Evolutionary conservation across 2,888 invertebrate species (phyloP).

Genomic region (Cephus nigrinus): DNA sequence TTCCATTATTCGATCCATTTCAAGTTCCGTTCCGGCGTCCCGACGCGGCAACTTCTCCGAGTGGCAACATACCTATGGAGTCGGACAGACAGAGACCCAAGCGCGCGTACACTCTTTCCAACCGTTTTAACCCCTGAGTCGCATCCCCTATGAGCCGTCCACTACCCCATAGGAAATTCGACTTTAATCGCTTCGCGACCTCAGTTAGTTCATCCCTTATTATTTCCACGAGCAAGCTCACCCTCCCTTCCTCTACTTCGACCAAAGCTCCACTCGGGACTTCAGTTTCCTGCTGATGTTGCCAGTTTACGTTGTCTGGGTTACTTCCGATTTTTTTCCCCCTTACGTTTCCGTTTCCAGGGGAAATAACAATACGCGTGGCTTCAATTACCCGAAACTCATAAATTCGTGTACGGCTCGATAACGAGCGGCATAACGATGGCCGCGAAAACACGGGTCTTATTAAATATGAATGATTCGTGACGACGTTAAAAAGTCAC

Average conservation of each 20-base stretch:
- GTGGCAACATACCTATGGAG: background rate
- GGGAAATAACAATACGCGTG: background rate
- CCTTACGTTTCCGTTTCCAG: background rate
- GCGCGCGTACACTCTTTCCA: background rate
- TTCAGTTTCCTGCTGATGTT: background rate
- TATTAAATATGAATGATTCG: background rate
- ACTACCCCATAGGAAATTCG: background rate
- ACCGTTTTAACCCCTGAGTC: background rate
- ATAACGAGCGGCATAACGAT: background rate
- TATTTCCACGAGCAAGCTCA: background rate
- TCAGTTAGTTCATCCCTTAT: background rate
- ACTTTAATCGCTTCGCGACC: background rate
- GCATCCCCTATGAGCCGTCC: background rate
- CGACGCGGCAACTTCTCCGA: background rate
- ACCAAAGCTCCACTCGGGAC: background rate
- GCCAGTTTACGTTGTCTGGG: background rate
- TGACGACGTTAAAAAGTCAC: background rate
- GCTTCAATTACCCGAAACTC: background rate
- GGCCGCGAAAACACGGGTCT: background rate
- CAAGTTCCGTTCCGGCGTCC: slow-evolving; percentile 39
- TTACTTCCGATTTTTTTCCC: background rate
- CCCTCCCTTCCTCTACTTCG: background rate
- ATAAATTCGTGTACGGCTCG: background rate
- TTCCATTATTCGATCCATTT: slow-evolving; percentile 44
- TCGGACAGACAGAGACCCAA: background rate